phyloP scores from a whole-genome alignment of 2,113 vertebrate species.

The Labeo rohita region DNA sequence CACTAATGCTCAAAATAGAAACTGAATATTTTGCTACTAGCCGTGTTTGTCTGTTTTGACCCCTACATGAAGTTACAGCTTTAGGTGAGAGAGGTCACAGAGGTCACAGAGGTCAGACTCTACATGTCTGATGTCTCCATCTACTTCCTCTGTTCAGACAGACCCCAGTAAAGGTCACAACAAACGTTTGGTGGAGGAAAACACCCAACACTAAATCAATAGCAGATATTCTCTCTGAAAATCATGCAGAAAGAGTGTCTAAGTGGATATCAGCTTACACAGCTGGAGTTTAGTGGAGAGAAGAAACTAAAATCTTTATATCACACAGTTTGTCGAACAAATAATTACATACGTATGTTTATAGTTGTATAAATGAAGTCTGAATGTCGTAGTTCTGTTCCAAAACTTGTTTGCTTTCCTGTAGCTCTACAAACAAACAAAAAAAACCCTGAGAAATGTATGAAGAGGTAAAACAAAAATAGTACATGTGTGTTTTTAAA shows the following conservation, averaged over 20 bases:
- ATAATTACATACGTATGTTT: neutral
- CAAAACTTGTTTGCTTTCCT: neutral
- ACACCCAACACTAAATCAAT: neutral
- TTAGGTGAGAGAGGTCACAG: neutral
- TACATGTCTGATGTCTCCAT: slow-evolving; percentile 7
- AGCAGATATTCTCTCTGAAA: slow-evolving; percentile 6
- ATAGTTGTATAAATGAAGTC: neutral
- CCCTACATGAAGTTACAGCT: neutral
- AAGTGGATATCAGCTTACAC: neutral
- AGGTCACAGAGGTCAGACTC: neutral
- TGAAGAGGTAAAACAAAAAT: neutral
- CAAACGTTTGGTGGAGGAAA: neutral
- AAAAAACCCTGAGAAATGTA: neutral
- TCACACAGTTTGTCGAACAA: neutral
- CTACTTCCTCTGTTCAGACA: slow-evolving; percentile 19
- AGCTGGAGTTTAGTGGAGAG: neutral
- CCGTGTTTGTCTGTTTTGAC: too few species aligned
- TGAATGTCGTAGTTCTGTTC: neutral
- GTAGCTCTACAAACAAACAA: too few species aligned
- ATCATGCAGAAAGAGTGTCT: neutral
- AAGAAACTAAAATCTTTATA: neutral
- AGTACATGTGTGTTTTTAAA: neutral
- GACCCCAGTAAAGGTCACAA: slow-evolving; percentile 13
- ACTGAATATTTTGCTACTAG: too few species aligned
- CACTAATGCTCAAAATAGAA: too few species aligned